Conservation (phyloP, 1,140 invertebrate species). For the Caenorhabditis elegans region WBcel235 BX284605.5:10172501-10173000, state of each 20-base stretch:
- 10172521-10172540: background rate
- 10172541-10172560: background rate
- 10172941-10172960: too few species aligned
- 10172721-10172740: constrained; percentile 62
- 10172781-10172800: background rate
- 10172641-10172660: constrained; percentile 61
- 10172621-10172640: constrained; percentile 65
- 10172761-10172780: constrained; percentile 51
- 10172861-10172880: background rate
- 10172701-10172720: constrained; percentile 63
- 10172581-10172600: background rate
- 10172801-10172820: background rate
- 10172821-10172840: background rate
- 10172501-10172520: background rate
- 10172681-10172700: constrained; percentile 64
- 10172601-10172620: constrained; percentile 41
- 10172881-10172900: too few species aligned
- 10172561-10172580: background rate
- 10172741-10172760: constrained; percentile 64
- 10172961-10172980: too few species aligned
- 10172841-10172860: background rate
- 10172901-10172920: too few species aligned
- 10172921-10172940: too few species aligned
- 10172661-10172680: constrained; percentile 65
- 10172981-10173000: too few species aligned